A percentile compares a stretch with the other conserved stretches of the same genome.
These are phyloP conservation scores for Strongylocentrotus purpuratus DNA, from an alignment of 35 echinoderm and acorn worm genomes.

Conservation along the genomic window DNA sequence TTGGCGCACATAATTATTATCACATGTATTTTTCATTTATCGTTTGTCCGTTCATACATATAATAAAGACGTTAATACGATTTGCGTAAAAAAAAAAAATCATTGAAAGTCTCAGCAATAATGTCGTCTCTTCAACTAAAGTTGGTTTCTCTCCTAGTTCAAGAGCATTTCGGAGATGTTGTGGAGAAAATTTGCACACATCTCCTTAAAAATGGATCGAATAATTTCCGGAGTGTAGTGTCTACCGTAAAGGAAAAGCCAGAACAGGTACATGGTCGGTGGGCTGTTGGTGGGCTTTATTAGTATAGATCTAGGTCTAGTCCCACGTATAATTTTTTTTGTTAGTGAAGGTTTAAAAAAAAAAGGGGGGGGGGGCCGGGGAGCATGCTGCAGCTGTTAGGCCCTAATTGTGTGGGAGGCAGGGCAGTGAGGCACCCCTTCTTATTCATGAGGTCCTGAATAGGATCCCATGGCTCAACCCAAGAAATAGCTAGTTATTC, in stretches of 20 bases:
- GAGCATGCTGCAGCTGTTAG: background rate
- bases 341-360: background rate
- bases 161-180: constrained; percentile 70
- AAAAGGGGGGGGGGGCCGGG: background rate
- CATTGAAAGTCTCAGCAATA: no score
- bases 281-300: background rate
- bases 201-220: constrained; percentile 56
- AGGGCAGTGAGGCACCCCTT: no score
- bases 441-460: no score
- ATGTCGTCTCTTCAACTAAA: constrained; percentile 69
- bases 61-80: no score
- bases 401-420: no score
- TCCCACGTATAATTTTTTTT: background rate
- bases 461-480: no score
- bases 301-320: background rate
- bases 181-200: constrained; percentile 67
- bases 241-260: constrained; percentile 45
- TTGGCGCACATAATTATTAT: no score
- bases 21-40: no score
- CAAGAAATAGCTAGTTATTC: no score
- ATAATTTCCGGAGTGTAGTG: constrained; percentile 27
- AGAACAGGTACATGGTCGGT: constrained; percentile 62
- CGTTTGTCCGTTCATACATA: no score
- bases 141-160: constrained; percentile 47
- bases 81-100: no score